A percentile compares a stretch with the other conserved stretches of the same genome.
phyloP scores from a whole-genome alignment of 2,797 vertebrate species.

The Hozukius guyotensis region DNA sequence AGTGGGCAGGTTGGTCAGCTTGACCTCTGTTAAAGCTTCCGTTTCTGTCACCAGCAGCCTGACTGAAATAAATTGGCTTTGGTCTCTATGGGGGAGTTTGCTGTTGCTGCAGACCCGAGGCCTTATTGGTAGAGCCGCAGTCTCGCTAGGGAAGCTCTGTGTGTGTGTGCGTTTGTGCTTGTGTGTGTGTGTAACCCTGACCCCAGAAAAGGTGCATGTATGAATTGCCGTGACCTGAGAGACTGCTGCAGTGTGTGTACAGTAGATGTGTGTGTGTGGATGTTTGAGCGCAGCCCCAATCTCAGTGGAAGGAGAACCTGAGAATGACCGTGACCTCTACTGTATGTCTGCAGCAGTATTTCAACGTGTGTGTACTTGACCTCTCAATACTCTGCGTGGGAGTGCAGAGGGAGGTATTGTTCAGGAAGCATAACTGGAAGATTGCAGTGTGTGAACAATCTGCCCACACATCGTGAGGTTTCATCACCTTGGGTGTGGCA shows the following conservation, averaged over 20 bases:
- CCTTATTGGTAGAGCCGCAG: conserved; percentile 68
- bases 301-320: conserved; percentile 19
- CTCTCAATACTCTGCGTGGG: conserved; percentile 34
- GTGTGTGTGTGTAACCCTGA: conserved; percentile 53
- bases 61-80: conserved; percentile 82
- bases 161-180: conserved; percentile 11
- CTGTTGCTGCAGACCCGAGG: conserved; percentile 71
- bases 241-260: conserved; percentile 3
- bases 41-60: conserved; percentile 76
- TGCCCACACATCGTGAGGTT: conserved; percentile 12
- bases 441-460: conserved; percentile 7
- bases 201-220: conserved; percentile 43
- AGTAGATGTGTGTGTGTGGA: conserved; percentile 1
- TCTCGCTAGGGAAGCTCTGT: conserved; percentile 32
- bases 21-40: conserved; percentile 80
- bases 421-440: conserved; percentile 21
- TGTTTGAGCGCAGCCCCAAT: conserved; percentile 25
- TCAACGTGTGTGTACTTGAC: conserved; percentile 19
- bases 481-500: conserved; percentile 16
- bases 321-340: conserved; percentile 23
- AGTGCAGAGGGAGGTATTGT: conserved; percentile 9
- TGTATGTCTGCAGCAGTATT: background rate
- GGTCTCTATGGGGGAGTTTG: conserved; percentile 74
- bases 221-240: conserved; percentile 56
- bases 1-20: conserved; percentile 68